phyloP scores from a whole-genome alignment of 2,113 vertebrate species.

The Corythornis madagascariensis region DNA sequence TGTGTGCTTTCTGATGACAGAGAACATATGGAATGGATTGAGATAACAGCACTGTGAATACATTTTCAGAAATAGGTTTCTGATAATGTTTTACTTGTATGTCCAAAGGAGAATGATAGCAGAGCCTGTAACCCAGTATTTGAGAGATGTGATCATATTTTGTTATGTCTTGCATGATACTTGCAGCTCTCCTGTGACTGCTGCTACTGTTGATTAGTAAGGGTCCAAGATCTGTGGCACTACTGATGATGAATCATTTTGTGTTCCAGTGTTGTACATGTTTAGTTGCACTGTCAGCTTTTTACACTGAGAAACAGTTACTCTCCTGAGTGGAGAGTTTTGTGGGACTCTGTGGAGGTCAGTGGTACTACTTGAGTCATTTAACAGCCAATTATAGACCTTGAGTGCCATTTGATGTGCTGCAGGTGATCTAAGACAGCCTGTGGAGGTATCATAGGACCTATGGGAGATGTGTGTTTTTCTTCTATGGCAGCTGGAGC shows the following conservation, averaged over 20 bases:
- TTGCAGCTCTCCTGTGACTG: neutral
- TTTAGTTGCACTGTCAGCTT: neutral
- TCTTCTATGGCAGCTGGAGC: neutral
- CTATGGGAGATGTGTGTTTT: neutral
- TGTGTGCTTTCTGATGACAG: neutral
- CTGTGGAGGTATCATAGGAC: neutral
- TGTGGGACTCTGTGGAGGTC: neutral
- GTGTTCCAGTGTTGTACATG: fast-evolving
- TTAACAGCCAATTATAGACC: neutral
- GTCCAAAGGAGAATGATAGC: neutral
- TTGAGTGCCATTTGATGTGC: neutral
- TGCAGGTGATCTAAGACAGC: neutral
- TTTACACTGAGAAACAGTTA: neutral
- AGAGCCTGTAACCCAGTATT: neutral
- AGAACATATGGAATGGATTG: neutral
- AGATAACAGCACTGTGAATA: neutral
- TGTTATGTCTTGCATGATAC: neutral
- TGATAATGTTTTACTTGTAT: neutral
- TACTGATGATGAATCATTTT: neutral
- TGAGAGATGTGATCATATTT: neutral
- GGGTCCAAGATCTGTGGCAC: neutral
- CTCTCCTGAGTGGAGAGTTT: neutral
- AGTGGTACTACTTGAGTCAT: neutral
- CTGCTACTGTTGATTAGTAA: neutral
- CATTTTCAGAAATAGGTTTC: conserved; percentile 3